Percentiles rank a stretch among this genome's conserved stretches.
Conservation (phyloP, 1,140 invertebrate genomes). For the Drosophila ficusphila region DNA sequence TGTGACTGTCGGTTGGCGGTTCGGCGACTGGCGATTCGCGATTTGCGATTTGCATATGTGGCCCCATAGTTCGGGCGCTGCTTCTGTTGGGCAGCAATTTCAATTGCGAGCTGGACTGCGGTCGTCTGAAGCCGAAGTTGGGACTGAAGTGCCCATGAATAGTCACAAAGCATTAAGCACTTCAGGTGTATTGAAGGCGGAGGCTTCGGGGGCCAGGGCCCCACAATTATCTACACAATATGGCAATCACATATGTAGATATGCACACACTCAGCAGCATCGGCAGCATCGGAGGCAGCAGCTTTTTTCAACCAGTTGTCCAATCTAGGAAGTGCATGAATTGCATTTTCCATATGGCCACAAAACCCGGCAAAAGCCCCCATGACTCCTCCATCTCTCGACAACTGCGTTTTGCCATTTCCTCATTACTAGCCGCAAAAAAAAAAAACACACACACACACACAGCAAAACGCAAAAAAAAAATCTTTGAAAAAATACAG, state of each 20-base stretch:
- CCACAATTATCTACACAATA: slow-evolving; percentile 83
- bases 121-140: slow-evolving; percentile 3
- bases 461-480: no score
- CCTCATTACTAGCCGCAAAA: slow-evolving; percentile 76
- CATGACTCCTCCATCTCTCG: slow-evolving; percentile 34
- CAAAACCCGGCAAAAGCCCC: slow-evolving; percentile 32
- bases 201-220: slow-evolving; percentile 32
- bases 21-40: no score
- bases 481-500: slow-evolving; percentile 5
- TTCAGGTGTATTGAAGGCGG: slow-evolving; percentile 52
- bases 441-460: no score
- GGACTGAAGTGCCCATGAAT: slow-evolving; percentile 78
- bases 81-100: slow-evolving; percentile 71
- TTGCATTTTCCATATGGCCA: slow-evolving; percentile 82
- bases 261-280: slow-evolving; percentile 62
- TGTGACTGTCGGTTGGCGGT: no score
- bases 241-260: slow-evolving; percentile 82
- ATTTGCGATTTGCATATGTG: slow-evolving; percentile 80
- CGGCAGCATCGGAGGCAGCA: slow-evolving; percentile 29
- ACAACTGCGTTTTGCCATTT: slow-evolving; percentile 80
- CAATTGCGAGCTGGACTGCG: slow-evolving; percentile 27
- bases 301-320: slow-evolving; percentile 77
- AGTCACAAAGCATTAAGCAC: slow-evolving; percentile 83
- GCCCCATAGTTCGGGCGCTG: slow-evolving; percentile 58
- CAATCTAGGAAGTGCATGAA: slow-evolving; percentile 82